Base-by-base conservation (phyloP, 2,797 vertebrate genomes). In the Chaunax sp. region DNA sequence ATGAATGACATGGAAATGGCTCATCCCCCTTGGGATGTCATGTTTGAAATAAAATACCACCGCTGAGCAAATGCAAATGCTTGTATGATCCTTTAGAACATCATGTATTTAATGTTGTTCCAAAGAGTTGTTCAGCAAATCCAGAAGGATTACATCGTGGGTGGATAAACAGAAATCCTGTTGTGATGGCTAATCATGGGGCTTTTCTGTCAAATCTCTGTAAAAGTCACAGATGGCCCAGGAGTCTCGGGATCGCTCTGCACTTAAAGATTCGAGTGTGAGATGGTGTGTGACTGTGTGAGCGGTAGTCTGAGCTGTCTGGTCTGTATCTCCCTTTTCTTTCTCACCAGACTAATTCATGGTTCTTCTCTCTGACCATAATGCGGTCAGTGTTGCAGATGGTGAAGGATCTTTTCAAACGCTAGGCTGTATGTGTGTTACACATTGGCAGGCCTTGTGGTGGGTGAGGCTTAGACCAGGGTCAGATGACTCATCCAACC, bases 401-500 rank as follows among this genome's bases (percentile, higher is more conserved):
- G 69, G 81, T 81, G 84, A 73, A 87, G 70, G 85, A 81, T 80
- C 76, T 50, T 89, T 81, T 88, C 73, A 87, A 83, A 84, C 77
- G 46, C 65, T 18, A 20, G 50, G 35, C 62, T 69, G 58, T 68
- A 40, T 85, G 76, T 77, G 65, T 60, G 73, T 68, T 67, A 38
- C 54, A 70, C 74, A 62, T 26, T 82, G 72, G 62, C 75, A 69
- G 80, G 69, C 69, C 30, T 77, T 62, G 75, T 38, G 72, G 81
- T 77, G 82, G 82, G 77, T 72, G 75, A 83, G 75, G 73, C 78
- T 56, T 77, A 75, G 43, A 84, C 85, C 81, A 77, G 81, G 85
- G 86, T 89, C 81, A 80, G 66, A 89, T 91, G 87, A 91, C 82
- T 90, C 91, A 92, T 83, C 74, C 46, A 64, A 72, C 81, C 73